Conservation (phyloP, 2,113 vertebrate genomes). For the Cranoglanis bouderius region DNA sequence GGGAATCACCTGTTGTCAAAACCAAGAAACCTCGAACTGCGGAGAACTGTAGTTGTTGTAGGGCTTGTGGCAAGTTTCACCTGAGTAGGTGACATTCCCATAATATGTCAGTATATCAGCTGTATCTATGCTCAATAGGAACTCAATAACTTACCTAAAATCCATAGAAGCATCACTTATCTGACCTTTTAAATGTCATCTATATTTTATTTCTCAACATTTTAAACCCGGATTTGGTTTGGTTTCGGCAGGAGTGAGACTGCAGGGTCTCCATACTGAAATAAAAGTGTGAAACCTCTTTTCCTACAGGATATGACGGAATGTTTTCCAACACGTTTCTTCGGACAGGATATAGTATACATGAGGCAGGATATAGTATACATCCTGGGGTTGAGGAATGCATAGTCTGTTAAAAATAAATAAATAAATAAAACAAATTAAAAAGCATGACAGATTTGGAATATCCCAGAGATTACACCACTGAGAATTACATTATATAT, state of each 20-base stretch:
- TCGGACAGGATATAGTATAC: neutral
- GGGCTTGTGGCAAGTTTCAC: neutral
- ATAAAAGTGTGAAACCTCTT: neutral
- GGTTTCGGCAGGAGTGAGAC: neutral
- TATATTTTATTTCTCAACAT: neutral
- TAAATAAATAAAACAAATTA: no score
- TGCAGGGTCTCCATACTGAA: neutral
- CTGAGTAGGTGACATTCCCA: neutral
- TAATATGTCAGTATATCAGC: neutral
- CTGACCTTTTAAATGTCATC: neutral
- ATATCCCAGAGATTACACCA: no score
- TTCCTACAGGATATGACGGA: neutral
- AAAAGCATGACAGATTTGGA: no score
- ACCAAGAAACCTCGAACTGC: no score
- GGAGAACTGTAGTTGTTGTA: neutral
- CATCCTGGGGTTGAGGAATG: neutral
- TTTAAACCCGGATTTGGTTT: neutral
- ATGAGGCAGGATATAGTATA: neutral
- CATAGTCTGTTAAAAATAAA: no score
- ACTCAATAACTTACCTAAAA: neutral
- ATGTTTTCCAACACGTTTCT: neutral
- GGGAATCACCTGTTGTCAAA: no score
- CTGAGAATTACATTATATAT: no score
- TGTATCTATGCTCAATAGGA: neutral
- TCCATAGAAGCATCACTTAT: neutral